Evolutionary conservation across 2,797 vertebrate genomes (phyloP), one percentile per base, ranked within the genome.

Genomic region (Neosilurus hyrtlii): DNA sequence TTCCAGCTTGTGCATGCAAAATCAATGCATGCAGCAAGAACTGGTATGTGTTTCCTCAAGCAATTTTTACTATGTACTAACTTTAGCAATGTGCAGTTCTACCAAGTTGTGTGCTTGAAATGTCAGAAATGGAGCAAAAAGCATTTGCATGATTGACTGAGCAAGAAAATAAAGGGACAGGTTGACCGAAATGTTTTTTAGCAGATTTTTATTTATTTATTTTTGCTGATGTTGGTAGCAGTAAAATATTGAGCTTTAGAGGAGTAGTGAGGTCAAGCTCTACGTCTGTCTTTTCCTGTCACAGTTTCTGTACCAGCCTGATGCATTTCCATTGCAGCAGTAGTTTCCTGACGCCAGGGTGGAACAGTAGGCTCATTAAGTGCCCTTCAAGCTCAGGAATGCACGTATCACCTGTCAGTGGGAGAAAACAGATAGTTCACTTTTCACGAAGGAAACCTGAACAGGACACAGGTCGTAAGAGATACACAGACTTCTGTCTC

Each of bases 291-390:
- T 43, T 43, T 66, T 66, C n/a, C 12, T 52, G 51, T 66, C 14
- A 66, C 30, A 62, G 54, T 51, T 63, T 78, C 75, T 63, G 61
- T 65, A 43, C 61, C 43, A 65, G 61, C 26, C 71, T 67, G 66
- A 59, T 81, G 57, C 71, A 65, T 88, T 85, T 88, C 74, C 57
- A 84, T 80, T 52, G 57, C 82, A 15, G 82, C 24, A 63, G 57
- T 79, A 72, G 51, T 74, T 30, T 62, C 54, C 79, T 73, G 54
- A 43, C 63, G 37, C 24, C 26, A 30, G 26, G 62, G 24, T 63
- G 72, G 75, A 81, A 83, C 76, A 66, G 67, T 30, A 61, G 79
- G 82, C 81, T 84, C 80, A 86, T 84, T 83, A 73, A 78, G 18
- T 68, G 61, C 75, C 57, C 52, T 79, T 57, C 22, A 59, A 76